These are phyloP conservation scores for Erethizon dorsatum DNA, from an alignment of 2,797 vertebrate species.

Conservation along the genomic window DNA sequence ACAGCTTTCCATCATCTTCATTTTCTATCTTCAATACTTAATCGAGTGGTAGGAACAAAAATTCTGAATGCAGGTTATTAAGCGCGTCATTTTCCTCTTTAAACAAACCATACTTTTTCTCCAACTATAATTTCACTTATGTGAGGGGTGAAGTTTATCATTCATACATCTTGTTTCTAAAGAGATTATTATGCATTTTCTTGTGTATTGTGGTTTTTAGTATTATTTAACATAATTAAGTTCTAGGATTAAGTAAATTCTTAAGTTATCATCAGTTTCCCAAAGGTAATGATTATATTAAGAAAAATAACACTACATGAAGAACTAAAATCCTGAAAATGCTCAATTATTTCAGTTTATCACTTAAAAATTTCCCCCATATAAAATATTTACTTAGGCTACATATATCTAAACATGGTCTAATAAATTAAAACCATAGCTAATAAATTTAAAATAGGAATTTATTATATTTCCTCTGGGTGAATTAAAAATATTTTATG, in stretches of 20 bases:
- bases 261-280: conserved; percentile 47
- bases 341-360: neutral
- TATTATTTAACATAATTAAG: conserved; percentile 51
- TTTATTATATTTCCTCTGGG: neutral
- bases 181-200: conserved; percentile 24
- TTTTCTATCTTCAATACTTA: conserved; percentile 14
- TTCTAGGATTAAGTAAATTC: conserved; percentile 21
- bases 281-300: conserved; percentile 25
- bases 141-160: neutral
- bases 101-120: conserved; percentile 14
- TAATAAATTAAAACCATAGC: neutral
- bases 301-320: conserved; percentile 35
- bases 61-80: conserved; percentile 38
- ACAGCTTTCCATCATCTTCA: neutral
- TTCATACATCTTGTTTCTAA: conserved; percentile 1
- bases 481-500: conserved; percentile 22
- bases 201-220: conserved; percentile 5
- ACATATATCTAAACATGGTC: neutral
- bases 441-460: conserved; percentile 26
- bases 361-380: neutral
- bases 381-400: conserved; percentile 30
- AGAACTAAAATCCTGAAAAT: conserved; percentile 50
- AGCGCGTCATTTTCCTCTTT: conserved; percentile 36
- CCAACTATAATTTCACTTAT: conserved; percentile 35
- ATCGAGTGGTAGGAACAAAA: neutral